phyloP scores from a whole-genome alignment of 2,797 vertebrate species.

The Anniella stebbinsi region DNA sequence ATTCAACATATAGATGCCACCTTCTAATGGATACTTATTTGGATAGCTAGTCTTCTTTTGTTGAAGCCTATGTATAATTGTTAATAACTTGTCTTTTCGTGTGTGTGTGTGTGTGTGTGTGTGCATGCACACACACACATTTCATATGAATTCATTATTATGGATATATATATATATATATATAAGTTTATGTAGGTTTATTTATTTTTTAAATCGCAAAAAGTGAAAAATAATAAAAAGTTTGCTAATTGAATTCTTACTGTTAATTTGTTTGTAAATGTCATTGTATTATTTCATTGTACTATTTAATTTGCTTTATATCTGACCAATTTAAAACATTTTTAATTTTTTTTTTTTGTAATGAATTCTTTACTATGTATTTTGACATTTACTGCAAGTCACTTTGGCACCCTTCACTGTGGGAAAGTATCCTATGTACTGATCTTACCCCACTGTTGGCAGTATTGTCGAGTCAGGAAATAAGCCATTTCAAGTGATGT shows the following conservation, averaged over 20 bases:
- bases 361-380: neutral
- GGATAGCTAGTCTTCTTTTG: too few relatives aligned
- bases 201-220: too few relatives aligned
- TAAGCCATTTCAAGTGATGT: neutral
- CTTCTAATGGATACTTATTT: too few relatives aligned
- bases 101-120: too few relatives aligned
- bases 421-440: neutral
- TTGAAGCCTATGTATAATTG: too few relatives aligned
- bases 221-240: too few relatives aligned
- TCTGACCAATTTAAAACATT: neutral
- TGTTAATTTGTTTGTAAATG: neutral
- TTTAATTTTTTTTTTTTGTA: neutral
- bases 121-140: too few relatives aligned
- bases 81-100: too few relatives aligned
- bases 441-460: neutral
- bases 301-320: neutral
- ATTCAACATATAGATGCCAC: too few relatives aligned
- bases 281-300: neutral
- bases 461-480: neutral
- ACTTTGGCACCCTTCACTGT: neutral
- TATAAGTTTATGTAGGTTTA: too few relatives aligned
- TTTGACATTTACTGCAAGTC: neutral
- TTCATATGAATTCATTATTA: too few relatives aligned
- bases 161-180: too few relatives aligned
- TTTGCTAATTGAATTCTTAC: neutral